Conservation (phyloP, 2,888 invertebrate species). For the Eristalinus aeneus region DNA sequence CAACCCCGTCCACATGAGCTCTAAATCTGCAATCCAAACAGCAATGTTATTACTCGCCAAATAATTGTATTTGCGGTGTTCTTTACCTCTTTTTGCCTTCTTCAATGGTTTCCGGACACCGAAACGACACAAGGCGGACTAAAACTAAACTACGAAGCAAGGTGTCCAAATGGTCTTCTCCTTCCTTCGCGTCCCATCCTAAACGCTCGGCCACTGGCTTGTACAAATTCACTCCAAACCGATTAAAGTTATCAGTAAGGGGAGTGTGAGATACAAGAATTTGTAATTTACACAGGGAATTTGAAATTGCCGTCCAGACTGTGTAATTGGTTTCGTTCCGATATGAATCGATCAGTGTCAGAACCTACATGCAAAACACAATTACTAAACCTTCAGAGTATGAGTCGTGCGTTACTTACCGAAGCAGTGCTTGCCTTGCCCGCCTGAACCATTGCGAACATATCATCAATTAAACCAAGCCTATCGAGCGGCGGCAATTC, state of each 20-base stretch:
- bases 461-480: slow-evolving; percentile 93
- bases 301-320: slow-evolving; percentile 93
- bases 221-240: slow-evolving; percentile 88
- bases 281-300: slow-evolving; percentile 89
- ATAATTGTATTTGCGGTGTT: neutral
- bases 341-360: slow-evolving; percentile 92
- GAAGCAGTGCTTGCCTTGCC: slow-evolving; percentile 89
- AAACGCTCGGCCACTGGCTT: slow-evolving; percentile 86
- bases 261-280: slow-evolving; percentile 91
- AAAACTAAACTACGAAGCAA: slow-evolving; percentile 92
- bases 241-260: slow-evolving; percentile 86
- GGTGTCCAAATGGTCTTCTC: slow-evolving; percentile 93
- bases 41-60: neutral
- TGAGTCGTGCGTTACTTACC: slow-evolving; percentile 45
- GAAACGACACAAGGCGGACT: slow-evolving; percentile 90
- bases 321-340: slow-evolving; percentile 94
- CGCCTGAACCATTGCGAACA: slow-evolving; percentile 95
- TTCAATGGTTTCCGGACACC: slow-evolving; percentile 88
- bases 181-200: slow-evolving; percentile 92
- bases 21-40: slow-evolving; percentile 81
- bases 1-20: slow-evolving; percentile 84
- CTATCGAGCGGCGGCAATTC: slow-evolving; percentile 93
- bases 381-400: neutral
- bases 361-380: slow-evolving; percentile 75
- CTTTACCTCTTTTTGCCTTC: slow-evolving; percentile 85